Evolutionary conservation across 2,888 invertebrate species (phyloP).

Genomic region (Tiphia femorata): DNA sequence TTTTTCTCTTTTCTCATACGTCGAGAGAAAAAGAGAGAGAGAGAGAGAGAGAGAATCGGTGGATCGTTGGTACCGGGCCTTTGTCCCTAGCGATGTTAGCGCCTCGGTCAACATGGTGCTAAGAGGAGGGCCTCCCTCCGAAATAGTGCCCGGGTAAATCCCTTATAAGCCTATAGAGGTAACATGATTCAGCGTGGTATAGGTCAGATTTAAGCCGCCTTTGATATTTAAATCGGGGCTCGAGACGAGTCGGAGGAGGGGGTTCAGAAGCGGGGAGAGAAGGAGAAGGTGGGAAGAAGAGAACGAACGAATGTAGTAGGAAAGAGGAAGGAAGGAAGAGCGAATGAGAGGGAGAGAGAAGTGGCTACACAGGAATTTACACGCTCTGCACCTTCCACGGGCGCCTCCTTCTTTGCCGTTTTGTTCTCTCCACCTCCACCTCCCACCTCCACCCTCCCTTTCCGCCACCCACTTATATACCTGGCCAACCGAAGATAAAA

Average conservation of each 20-base stretch:
- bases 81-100: constrained; percentile 61
- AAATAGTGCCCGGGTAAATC: constrained; percentile 54
- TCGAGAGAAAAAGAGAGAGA: not conserved
- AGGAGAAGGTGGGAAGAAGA: constrained; percentile 22
- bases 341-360: constrained; percentile 42
- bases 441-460: constrained; percentile 14
- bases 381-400: constrained; percentile 54
- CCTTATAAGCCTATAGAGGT: constrained; percentile 62
- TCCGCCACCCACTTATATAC: constrained; percentile 19
- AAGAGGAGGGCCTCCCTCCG: constrained; percentile 37
- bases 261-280: constrained; percentile 30
- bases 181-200: constrained; percentile 69
- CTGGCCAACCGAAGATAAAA: constrained; percentile 44
- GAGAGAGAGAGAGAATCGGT: no score
- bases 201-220: constrained; percentile 69
- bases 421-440: not conserved
- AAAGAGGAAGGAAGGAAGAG: constrained; percentile 27
- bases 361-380: constrained; percentile 65
- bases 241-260: constrained; percentile 22
- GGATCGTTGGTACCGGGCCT: constrained; percentile 39
- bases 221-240: constrained; percentile 67
- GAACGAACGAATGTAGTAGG: no score
- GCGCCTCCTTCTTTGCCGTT: constrained; percentile 15
- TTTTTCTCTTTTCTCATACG: no score
- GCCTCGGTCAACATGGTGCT: constrained; percentile 60